Evolutionary conservation across 2,888 invertebrate species (phyloP), one percentile per base, ranked within the genome.

Genomic region (Dolomedes plantarius): DNA sequence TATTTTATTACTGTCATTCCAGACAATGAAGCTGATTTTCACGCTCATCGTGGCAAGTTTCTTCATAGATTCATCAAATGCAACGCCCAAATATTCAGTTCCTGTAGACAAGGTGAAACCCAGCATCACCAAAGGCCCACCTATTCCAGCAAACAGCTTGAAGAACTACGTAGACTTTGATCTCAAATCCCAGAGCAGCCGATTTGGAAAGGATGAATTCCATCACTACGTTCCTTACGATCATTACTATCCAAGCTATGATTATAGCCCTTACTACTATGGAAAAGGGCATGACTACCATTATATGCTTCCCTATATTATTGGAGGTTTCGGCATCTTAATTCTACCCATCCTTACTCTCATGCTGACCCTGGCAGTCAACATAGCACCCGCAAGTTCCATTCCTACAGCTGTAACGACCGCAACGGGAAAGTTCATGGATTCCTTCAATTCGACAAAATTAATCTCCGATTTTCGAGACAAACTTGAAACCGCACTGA

Each of bases 321-420:
- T 86, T 16, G 86, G 80, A 28, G 86, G 86, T 0, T 76, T 86
- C 13, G 86, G 64, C 16, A 41, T 86, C 65, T n/a, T 80, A 9
- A 11, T 86, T n/a, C 76, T 86, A 16, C 86, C 86, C 1, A 11
- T 80, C 7, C 16, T 80, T 13, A 76, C 80, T 23, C 23, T 86
- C 31, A 29, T 86, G 65, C 72, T 86, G 1, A 86, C 86, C 23
- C 46, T 86, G 31, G 75, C 78, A 13, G 86, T 86, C 1, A 86
- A 86, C 46, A 80, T 86, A 27, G 80, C 79, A 9, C 86, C 86
- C 2, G 80, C 75, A 0, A 72, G 71, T 28, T 76, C 62, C 50
- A 86, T 86, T 19, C 86, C 86, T 28, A 86, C 86, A 16, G 86
- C 86, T 28, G 76, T 80, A 16, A 80, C 86, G 2, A 80, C 80